These are phyloP conservation scores for Pipra filicauda DNA, from an alignment of 2,113 vertebrate genomes.

Conservation along the genomic window DNA sequence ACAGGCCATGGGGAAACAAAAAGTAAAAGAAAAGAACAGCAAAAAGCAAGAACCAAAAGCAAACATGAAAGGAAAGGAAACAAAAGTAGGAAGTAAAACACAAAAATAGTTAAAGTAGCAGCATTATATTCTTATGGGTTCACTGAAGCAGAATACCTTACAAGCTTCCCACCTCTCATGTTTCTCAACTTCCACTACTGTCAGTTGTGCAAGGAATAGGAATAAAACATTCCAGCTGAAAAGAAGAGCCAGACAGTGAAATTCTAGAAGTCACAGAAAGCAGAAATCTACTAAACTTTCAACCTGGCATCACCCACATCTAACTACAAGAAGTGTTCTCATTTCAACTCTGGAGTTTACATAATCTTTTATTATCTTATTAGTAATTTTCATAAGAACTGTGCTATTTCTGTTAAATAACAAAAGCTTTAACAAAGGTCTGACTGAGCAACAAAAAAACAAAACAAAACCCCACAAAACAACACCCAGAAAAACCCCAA, in stretches of 20 bases:
- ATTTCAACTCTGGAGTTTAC: neutral
- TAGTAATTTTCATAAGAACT: neutral
- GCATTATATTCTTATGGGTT: neutral
- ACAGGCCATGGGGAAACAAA: neutral
- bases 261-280: conserved; percentile 17
- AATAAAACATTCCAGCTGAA: conserved; percentile 33
- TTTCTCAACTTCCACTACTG: conserved; percentile 10
- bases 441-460: neutral
- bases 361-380: neutral
- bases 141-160: neutral
- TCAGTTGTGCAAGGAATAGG: conserved; percentile 5
- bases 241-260: conserved; percentile 27
- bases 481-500: neutral
- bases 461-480: neutral
- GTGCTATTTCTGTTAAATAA: neutral
- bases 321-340: neutral
- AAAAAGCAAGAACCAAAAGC: neutral
- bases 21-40: neutral
- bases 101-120: neutral
- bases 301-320: neutral
- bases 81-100: neutral
- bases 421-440: neutral
- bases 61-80: neutral
- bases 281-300: neutral
- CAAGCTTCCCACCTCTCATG: neutral